These are phyloP conservation scores for Strigops habroptila DNA, from an alignment of 2,113 vertebrate genomes.

Conservation along the genomic window DNA sequence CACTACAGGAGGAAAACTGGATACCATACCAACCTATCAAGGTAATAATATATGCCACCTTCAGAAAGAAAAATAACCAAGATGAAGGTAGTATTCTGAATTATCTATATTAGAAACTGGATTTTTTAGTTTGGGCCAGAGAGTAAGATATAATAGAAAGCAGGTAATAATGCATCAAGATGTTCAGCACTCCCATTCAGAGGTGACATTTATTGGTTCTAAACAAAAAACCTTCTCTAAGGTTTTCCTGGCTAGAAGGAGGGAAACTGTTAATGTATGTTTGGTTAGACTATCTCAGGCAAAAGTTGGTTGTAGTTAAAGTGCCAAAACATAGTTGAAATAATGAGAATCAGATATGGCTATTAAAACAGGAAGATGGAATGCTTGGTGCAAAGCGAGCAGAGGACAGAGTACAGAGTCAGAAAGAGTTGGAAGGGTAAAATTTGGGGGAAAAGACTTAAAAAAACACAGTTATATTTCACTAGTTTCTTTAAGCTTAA, in stretches of 20 bases:
- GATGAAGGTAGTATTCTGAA: neutral
- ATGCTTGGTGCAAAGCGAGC: neutral
- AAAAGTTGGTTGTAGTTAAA: neutral
- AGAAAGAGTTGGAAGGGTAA: neutral
- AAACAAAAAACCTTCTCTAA: neutral
- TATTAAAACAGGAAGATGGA: neutral
- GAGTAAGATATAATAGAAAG: neutral
- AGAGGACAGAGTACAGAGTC: neutral
- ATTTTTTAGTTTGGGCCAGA: neutral
- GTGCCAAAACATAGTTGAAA: neutral
- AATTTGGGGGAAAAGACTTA: neutral
- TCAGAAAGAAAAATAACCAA: neutral
- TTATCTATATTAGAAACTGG: neutral
- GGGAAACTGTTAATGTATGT: neutral
- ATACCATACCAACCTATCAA: conserved; percentile 84
- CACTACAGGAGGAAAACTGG: conserved; percentile 68
- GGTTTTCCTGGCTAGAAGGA: neutral
- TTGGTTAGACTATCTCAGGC: neutral
- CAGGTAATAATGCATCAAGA: neutral
- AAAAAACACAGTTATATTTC: neutral
- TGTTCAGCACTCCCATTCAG: neutral
- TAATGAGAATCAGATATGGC: neutral
- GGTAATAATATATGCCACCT: conserved; percentile 64
- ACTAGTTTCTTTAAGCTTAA: neutral
- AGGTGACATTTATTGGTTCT: neutral